Base-by-base conservation (phyloP, 2,888 invertebrate genomes). In the Agrochola lychnidis region DNA sequence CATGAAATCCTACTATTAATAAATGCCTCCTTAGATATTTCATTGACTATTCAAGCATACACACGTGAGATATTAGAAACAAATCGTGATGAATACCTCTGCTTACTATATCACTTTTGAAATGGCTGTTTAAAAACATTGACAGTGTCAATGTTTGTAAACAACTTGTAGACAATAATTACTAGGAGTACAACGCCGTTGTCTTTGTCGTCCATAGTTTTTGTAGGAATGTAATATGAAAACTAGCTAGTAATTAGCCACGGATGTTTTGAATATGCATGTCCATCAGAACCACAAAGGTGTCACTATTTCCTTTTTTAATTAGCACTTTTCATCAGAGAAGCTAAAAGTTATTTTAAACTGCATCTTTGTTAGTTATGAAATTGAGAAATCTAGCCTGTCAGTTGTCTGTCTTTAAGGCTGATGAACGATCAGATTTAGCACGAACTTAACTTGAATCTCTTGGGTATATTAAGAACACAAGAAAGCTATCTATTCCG, bases 111-210 rank as follows among this genome's bases (percentile, higher is more conserved):
- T 66, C 14, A 36, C 40, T 59, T 61, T 61, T 63, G 16, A 4
- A 62, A 14, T 30, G 0, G 51, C 6, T 51, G 51, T 19, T 51
- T 51, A 51, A 19, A 51, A 51, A 19, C 51, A 51, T 48, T 16
- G 51, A 51, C 19, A 19, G 7, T 48, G 12, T 61, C 25, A 6
- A 53, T 74, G 51, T 80, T 84, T 80, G 48, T 80, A 73, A 84
- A 79, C 53, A 70, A 53, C n/a, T 36, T n/a, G 40, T 67, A 68
- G 57, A 80, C 84, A 70, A 80, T 70, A 16, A 73, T 68, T 61
- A 61, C 42, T 61, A 56, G n/a, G 36, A 25, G 53, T 36, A 25
- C 36, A 19, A 10, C 45, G 30, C 56, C 14, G 42, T 48, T 53
- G 64, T 66, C 25, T 51, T 56, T 68, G 48, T 45, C 25, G n/a